A percentile compares a stretch with the other conserved stretches of the same genome.
Evolutionary conservation across 1,140 invertebrate genomes (phyloP).

Genomic region (Lepidurus apus): DNA sequence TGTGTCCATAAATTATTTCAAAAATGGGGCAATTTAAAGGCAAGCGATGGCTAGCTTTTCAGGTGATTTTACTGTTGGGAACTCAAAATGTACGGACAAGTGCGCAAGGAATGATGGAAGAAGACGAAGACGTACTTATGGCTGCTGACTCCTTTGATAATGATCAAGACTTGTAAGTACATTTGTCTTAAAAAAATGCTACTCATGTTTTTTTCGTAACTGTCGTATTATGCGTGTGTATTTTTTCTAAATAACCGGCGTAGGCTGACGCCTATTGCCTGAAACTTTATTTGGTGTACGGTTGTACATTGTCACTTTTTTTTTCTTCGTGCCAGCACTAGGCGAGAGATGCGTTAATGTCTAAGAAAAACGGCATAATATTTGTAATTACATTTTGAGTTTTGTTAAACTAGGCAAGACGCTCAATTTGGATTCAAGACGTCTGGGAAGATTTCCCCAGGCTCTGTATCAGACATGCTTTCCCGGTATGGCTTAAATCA

Average conservation of each 20-base stretch:
- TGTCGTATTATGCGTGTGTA: background rate
- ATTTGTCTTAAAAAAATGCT: background rate
- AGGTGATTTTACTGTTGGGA: background rate
- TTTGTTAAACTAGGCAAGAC: background rate
- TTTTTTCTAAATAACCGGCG: background rate
- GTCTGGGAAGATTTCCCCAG: background rate
- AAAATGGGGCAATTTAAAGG: constrained; percentile 7
- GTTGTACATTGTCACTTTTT: too few species aligned
- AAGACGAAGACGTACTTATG: background rate
- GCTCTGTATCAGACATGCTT: background rate
- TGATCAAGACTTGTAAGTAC: background rate
- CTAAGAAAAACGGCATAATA: background rate
- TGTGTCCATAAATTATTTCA: background rate
- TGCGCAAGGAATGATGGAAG: background rate
- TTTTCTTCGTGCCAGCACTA: too few species aligned
- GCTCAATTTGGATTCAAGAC: constrained; percentile 1
- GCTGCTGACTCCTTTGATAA: background rate
- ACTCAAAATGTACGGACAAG: background rate
- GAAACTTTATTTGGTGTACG: background rate
- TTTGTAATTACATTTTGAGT: background rate
- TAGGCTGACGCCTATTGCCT: background rate
- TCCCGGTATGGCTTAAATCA: background rate
- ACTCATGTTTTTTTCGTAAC: background rate
- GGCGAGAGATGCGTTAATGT: too few species aligned
- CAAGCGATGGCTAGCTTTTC: constrained; percentile 12